A percentile compares a stretch with the other conserved stretches of the same genome.
Conservation (phyloP, 2,113 vertebrate genomes). For the Chionomys nivalis region DNA sequence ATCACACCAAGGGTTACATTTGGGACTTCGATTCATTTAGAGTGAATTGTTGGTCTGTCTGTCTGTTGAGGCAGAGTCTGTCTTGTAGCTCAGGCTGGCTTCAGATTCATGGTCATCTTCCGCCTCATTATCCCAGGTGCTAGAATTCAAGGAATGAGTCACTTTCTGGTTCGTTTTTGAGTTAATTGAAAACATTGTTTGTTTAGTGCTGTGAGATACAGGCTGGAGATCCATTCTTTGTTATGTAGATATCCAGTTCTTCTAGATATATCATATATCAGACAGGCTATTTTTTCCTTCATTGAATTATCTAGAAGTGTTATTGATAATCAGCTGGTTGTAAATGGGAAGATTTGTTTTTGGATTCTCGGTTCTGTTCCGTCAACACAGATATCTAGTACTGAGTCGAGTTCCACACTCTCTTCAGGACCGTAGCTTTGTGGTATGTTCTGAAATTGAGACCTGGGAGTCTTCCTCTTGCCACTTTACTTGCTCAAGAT, state of each 20-base stretch:
- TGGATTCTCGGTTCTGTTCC: background rate
- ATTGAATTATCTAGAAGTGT: background rate
- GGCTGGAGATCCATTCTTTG: conserved; percentile 9
- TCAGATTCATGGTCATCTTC: background rate
- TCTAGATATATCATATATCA: background rate
- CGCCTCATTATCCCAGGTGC: background rate
- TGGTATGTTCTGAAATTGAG: conserved; percentile 27
- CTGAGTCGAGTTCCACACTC: background rate
- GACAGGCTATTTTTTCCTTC: background rate
- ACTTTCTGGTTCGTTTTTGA: background rate
- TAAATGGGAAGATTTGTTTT: background rate
- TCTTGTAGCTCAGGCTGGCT: background rate
- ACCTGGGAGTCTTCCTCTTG: conserved; percentile 26
- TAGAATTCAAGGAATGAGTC: background rate
- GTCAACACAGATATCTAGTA: background rate
- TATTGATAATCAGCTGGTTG: background rate
- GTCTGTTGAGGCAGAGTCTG: background rate
- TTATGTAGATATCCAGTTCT: background rate
- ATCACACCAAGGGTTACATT: background rate
- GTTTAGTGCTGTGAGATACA: background rate
- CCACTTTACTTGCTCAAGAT: conserved; percentile 16
- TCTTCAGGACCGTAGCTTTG: conserved; percentile 19
- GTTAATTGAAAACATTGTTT: background rate
- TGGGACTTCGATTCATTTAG: background rate
- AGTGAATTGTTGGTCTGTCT: background rate